A percentile compares a stretch with the other conserved stretches of the same genome.
phyloP scores from a whole-genome alignment of 1,140 invertebrate species.

The Sitophilus oryzae region DNA sequence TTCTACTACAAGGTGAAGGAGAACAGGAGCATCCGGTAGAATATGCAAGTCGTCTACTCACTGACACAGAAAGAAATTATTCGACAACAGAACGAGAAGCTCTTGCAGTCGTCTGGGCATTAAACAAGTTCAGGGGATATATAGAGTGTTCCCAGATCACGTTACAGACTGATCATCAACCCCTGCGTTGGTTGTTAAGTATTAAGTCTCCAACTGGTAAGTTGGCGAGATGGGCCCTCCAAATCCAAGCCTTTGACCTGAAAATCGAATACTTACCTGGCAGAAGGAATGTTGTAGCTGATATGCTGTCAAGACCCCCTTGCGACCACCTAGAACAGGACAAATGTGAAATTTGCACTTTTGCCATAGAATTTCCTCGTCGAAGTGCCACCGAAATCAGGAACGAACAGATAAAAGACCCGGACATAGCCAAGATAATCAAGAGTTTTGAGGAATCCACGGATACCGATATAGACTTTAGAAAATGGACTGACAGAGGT shows the following conservation, averaged over 20 bases:
- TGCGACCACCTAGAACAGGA: conserved; percentile 2
- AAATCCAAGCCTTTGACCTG: conserved; percentile 16
- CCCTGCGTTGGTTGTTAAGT: conserved; percentile 25
- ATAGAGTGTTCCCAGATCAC: conserved; percentile 36
- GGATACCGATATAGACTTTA: no score
- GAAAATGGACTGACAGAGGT: conserved; percentile 24
- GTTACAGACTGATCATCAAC: conserved; percentile 33
- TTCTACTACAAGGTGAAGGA: conserved; percentile 37
- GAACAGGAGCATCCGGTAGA: conserved; percentile 42
- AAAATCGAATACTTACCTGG: conserved; percentile 21
- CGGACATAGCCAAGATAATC: conserved; percentile 1
- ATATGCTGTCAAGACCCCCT: conserved; percentile 15
- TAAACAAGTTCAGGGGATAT: conserved; percentile 37
- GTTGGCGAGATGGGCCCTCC: conserved; percentile 30
- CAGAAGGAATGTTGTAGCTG: conserved; percentile 19
- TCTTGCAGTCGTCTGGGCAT: conserved; percentile 43
- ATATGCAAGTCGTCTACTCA: conserved; percentile 43
- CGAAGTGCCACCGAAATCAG: no score
- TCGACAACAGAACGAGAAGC: conserved; percentile 40
- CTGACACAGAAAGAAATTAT: conserved; percentile 41
- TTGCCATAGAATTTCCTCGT: conserved; percentile 22
- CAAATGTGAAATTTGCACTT: conserved; percentile 21
- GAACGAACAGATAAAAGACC: conserved; percentile 5
- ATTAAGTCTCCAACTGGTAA: conserved; percentile 30
- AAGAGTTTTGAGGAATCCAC: conserved; percentile 10